Evolutionary conservation across 2,888 invertebrate species (phyloP).

Genomic region (Megastigmus dorsalis): DNA sequence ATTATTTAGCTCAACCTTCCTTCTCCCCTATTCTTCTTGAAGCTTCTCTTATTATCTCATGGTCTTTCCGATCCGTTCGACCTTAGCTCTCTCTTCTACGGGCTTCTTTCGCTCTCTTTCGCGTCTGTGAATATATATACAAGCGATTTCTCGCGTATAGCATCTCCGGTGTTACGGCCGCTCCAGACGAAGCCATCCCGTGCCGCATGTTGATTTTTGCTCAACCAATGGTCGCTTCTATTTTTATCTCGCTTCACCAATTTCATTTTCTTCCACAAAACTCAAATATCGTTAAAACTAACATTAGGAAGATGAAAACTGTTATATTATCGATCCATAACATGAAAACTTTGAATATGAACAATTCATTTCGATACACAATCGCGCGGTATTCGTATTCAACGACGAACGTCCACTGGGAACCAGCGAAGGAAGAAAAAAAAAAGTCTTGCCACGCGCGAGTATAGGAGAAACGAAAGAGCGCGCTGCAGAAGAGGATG

Average conservation of each 20-base stretch:
- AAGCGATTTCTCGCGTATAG: constrained; percentile 17
- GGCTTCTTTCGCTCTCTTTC: constrained; percentile 2
- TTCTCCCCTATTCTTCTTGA: constrained; percentile 16
- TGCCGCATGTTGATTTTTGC: constrained; percentile 26
- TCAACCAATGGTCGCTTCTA: constrained; percentile 13
- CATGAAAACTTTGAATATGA: no score
- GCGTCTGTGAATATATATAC: not conserved
- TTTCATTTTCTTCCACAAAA: no score
- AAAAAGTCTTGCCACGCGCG: not conserved
- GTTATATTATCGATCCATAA: no score
- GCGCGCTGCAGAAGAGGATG: not conserved
- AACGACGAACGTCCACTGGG: no score
- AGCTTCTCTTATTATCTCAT: no score
- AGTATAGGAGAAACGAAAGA: not conserved
- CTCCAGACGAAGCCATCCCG: constrained; percentile 6
- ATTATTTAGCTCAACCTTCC: no score
- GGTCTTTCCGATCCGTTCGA: no score
- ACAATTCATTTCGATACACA: no score
- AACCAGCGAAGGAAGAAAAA: not conserved
- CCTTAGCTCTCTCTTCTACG: constrained; percentile 33
- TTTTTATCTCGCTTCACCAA: no score
- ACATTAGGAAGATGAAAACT: no score
- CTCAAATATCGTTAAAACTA: no score
- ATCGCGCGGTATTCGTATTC: no score
- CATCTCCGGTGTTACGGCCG: not conserved